Conservation (phyloP, 2,797 vertebrate species). For the Liasis olivaceus region DNA sequence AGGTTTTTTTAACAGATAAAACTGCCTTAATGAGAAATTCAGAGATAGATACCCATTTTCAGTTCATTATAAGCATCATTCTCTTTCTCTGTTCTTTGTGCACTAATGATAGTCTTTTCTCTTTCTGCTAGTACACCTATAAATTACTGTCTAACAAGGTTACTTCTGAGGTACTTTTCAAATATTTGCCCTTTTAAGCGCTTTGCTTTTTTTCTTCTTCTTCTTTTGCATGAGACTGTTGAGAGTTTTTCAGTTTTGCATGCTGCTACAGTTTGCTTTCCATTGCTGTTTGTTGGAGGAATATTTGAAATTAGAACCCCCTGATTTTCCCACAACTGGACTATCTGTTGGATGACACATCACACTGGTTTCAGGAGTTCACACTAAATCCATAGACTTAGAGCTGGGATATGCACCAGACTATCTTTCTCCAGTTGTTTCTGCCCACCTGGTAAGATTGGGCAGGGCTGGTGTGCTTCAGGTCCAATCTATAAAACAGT, state of each 20-base stretch:
- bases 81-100: conserved; percentile 72
- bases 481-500: not conserved
- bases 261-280: conserved; percentile 62
- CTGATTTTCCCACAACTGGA: not conserved
- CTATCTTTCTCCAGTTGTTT: not conserved
- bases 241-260: conserved; percentile 58
- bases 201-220: conserved; percentile 70
- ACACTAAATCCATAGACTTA: not conserved
- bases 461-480: not conserved
- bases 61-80: conserved; percentile 64
- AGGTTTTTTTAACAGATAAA: conserved; percentile 31
- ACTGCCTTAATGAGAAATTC: conserved; percentile 24
- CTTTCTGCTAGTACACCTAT: conserved; percentile 90
- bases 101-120: conserved; percentile 87
- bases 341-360: not conserved
- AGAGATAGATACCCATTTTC: conserved; percentile 33
- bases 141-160: conserved; percentile 95
- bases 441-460: not conserved
- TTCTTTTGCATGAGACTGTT: conserved; percentile 73
- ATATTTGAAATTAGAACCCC: not conserved
- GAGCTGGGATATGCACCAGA: not conserved
- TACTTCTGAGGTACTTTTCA: conserved; percentile 93
- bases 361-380: not conserved
- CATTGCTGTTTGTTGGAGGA: conserved; percentile 15
- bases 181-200: conserved; percentile 71